Conservation (phyloP, 2,113 vertebrate genomes). For the Urocitellus parryii region DNA sequence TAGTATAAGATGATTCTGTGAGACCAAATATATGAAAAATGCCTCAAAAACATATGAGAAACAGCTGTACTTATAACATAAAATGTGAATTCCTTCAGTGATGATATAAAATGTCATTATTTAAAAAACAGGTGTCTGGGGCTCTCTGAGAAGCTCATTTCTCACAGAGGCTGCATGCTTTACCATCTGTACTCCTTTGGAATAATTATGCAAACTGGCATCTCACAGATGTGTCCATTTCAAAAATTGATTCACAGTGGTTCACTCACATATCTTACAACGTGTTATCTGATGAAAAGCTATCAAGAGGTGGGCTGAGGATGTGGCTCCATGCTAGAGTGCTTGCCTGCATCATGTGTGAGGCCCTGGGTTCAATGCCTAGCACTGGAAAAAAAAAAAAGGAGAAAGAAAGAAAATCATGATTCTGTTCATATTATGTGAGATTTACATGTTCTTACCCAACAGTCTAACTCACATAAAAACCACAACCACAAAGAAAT, state of each 20-base stretch:
- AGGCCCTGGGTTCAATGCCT: too few relatives aligned
- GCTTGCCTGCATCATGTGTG: too few relatives aligned
- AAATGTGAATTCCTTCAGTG: not conserved
- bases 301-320: too few relatives aligned
- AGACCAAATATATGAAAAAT: not conserved
- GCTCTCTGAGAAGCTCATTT: not conserved
- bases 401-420: not conserved
- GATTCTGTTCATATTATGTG: not conserved
- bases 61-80: conserved; percentile 37
- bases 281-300: not conserved
- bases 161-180: not conserved
- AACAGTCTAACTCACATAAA: conserved; percentile 31
- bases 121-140: conserved; percentile 44
- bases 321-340: too few relatives aligned
- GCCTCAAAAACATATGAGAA: conserved; percentile 42
- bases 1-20: not conserved
- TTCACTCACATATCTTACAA: not conserved
- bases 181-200: not conserved
- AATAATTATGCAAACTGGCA: not conserved
- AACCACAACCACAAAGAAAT: conserved; percentile 47
- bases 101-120: conserved; percentile 40
- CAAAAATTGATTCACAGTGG: conserved; percentile 6
- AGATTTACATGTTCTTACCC: conserved; percentile 1
- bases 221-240: not conserved
- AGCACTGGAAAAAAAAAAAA: too few relatives aligned